Conservation (phyloP, 2,888 invertebrate genomes). For the Drosophila robusta region DNA sequence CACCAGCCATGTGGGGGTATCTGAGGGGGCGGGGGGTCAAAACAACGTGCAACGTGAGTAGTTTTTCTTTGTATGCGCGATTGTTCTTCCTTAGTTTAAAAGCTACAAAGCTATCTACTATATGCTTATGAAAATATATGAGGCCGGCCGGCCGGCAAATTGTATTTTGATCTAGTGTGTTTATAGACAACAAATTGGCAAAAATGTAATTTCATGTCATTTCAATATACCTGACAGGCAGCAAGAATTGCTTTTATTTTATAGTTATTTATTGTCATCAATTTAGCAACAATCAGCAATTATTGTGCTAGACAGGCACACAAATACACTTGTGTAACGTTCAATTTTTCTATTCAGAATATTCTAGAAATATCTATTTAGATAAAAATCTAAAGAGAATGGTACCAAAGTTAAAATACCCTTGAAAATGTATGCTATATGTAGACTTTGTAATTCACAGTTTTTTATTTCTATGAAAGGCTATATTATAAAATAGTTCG, state of each 20-base stretch:
- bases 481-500: no score
- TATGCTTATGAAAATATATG: neutral
- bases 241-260: neutral
- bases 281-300: neutral
- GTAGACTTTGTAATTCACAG: no score
- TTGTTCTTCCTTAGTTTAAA: slow-evolving; percentile 10
- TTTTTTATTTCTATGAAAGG: no score
- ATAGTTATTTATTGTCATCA: neutral
- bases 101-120: slow-evolving; percentile 14
- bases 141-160: slow-evolving; percentile 37
- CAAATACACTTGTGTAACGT: neutral
- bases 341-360: neutral
- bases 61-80: neutral
- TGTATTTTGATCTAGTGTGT: neutral
- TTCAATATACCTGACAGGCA: no score
- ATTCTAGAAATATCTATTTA: neutral
- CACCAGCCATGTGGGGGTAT: neutral
- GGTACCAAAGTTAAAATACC: neutral
- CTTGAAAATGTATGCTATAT: neutral
- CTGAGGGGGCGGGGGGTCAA: neutral
- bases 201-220: no score
- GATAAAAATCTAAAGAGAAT: neutral
- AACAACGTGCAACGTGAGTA: slow-evolving; percentile 36
- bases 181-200: neutral
- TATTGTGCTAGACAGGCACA: neutral